phyloP scores from a whole-genome alignment of 2,113 vertebrate genomes.

The Gymnobelideus leadbeateri region DNA sequence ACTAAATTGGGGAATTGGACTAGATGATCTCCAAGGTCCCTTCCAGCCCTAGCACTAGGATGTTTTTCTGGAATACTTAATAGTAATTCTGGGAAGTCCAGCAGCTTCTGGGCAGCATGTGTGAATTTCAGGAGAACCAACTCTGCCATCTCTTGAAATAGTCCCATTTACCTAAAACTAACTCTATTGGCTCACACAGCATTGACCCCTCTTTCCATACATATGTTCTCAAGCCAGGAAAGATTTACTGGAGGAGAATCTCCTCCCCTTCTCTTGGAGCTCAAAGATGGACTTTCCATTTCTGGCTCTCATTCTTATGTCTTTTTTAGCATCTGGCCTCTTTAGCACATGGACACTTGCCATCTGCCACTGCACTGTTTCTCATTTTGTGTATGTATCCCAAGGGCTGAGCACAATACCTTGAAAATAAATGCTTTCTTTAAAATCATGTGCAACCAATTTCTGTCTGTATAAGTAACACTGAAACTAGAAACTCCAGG shows the following conservation, averaged over 20 bases:
- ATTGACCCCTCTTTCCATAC: background rate
- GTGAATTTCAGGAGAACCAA: background rate
- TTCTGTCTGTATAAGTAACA: background rate
- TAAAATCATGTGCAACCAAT: background rate
- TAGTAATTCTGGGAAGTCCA: background rate
- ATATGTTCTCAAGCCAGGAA: background rate
- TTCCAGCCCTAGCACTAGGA: background rate
- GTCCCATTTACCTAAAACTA: background rate
- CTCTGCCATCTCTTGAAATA: background rate
- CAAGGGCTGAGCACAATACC: background rate
- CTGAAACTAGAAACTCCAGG: background rate
- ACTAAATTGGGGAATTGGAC: background rate
- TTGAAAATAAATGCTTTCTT: background rate
- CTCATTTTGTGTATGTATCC: background rate
- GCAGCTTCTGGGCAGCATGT: slow-evolving; percentile 4
- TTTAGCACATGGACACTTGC: background rate
- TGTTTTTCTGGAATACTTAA: background rate
- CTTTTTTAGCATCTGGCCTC: slow-evolving; percentile 5
- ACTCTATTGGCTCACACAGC: background rate
- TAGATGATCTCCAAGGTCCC: background rate
- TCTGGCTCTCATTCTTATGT: background rate
- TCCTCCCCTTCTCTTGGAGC: slow-evolving; percentile 7
- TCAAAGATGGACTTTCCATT: background rate
- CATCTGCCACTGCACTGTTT: slow-evolving; percentile 7
- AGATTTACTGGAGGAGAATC: background rate